Conservation (phyloP, 2,113 vertebrate species). For the Pionites leucogaster region DNA sequence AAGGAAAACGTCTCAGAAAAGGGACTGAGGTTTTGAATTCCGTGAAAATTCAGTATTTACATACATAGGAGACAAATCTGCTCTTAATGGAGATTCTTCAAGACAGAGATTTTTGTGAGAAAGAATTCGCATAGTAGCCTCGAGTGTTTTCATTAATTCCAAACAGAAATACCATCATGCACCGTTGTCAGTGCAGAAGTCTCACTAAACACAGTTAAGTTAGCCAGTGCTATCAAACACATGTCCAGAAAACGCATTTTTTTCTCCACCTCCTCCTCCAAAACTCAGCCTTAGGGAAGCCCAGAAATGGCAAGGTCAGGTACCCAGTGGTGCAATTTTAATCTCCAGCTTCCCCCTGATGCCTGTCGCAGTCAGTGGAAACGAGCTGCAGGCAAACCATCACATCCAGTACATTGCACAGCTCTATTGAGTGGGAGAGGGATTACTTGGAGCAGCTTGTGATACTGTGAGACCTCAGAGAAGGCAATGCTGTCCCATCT, state of each 20-base stretch:
- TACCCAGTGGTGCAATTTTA: not conserved
- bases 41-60: conserved; percentile 20
- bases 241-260: not conserved
- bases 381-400: not conserved
- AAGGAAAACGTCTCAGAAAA: not conserved
- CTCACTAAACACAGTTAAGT: not conserved
- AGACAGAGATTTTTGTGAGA: not conserved
- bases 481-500: not conserved
- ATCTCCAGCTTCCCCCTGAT: not conserved
- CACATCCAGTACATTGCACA: fast-evolving
- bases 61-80: not conserved
- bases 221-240: not conserved
- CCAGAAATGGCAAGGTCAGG: not conserved
- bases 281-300: not conserved
- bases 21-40: not conserved
- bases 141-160: not conserved
- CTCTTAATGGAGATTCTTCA: not conserved
- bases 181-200: not conserved
- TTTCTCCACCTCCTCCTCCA: fast-evolving
- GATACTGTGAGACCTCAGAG: not conserved
- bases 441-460: not conserved
- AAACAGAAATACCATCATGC: not conserved
- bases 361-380: not conserved
- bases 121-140: not conserved
- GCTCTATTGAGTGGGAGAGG: not conserved